Percentiles rank a stretch among this genome's conserved stretches.
These are phyloP conservation scores for Eupithecia insigniata DNA, from an alignment of 2,888 invertebrate species.

Conservation along the genomic window DNA sequence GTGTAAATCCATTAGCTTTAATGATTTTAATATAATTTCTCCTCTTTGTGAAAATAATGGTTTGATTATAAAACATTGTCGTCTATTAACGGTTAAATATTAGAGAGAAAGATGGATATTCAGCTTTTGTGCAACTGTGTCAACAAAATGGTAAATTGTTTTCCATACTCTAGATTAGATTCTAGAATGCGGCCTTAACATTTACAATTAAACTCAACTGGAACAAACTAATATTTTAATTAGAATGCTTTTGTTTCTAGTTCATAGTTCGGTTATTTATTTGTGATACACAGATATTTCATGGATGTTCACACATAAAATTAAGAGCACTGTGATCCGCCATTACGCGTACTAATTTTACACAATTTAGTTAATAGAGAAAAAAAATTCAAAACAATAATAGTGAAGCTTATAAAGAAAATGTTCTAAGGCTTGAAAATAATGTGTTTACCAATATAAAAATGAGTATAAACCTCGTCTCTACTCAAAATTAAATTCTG, in stretches of 20 bases:
- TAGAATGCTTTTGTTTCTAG: background rate
- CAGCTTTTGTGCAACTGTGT: background rate
- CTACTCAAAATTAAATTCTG: too few species aligned
- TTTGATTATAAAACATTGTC: background rate
- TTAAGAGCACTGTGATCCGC: too few species aligned
- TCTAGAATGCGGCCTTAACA: background rate
- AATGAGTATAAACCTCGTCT: too few species aligned
- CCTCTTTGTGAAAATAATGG: background rate
- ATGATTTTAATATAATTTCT: background rate
- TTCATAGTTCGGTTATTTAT: too few species aligned
- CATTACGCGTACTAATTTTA: too few species aligned
- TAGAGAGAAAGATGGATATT: background rate
- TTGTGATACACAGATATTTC: too few species aligned
- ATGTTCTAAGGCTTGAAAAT: too few species aligned
- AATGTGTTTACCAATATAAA: too few species aligned
- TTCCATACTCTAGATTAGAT: background rate
- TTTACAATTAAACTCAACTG: background rate
- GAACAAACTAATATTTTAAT: background rate
- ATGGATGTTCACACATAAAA: too few species aligned
- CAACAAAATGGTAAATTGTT: background rate
- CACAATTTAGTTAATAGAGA: too few species aligned
- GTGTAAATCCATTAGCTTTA: background rate
- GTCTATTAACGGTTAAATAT: background rate
- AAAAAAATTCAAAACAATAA: too few species aligned
- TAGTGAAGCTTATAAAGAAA: too few species aligned